Percentiles rank a stretch among this genome's conserved stretches.
Conservation (phyloP, 2,113 vertebrate species). For the Cyprinodon brontotheroides region DNA sequence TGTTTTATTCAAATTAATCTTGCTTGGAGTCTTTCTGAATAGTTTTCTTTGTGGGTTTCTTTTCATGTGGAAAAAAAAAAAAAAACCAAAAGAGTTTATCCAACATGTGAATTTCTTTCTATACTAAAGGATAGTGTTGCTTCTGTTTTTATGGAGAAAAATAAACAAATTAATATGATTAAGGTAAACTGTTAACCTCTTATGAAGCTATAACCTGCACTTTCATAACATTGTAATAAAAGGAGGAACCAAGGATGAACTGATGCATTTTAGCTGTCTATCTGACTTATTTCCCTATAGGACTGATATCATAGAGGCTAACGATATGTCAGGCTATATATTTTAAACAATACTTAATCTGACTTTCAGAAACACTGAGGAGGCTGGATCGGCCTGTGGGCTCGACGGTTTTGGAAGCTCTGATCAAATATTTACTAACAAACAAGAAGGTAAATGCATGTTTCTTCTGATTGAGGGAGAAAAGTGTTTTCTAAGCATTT, state of each 20-base stretch:
- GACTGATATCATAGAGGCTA: background rate
- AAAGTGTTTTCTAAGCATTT: background rate
- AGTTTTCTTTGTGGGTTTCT: background rate
- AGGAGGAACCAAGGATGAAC: too few relatives aligned
- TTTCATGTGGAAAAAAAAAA: background rate
- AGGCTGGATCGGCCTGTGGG: conserved; percentile 83
- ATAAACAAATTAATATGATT: too few relatives aligned
- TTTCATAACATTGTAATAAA: background rate
- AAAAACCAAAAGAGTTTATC: background rate
- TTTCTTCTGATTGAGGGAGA: background rate
- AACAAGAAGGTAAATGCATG: conserved; percentile 78
- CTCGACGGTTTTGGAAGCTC: conserved; percentile 88
- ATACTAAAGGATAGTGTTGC: too few relatives aligned
- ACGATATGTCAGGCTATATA: background rate
- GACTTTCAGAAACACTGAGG: conserved; percentile 73
- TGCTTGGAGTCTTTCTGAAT: background rate
- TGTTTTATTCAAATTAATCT: background rate
- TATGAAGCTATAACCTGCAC: too few relatives aligned
- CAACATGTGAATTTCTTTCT: too few relatives aligned
- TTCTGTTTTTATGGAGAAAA: too few relatives aligned
- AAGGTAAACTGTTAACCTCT: too few relatives aligned
- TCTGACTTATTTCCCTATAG: too few relatives aligned
- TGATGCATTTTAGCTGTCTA: too few relatives aligned
- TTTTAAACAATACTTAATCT: too few relatives aligned
- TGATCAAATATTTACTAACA: conserved; percentile 83